Conservation (phyloP, 2,888 invertebrate genomes). For the Ganaspis brasiliensis region DNA sequence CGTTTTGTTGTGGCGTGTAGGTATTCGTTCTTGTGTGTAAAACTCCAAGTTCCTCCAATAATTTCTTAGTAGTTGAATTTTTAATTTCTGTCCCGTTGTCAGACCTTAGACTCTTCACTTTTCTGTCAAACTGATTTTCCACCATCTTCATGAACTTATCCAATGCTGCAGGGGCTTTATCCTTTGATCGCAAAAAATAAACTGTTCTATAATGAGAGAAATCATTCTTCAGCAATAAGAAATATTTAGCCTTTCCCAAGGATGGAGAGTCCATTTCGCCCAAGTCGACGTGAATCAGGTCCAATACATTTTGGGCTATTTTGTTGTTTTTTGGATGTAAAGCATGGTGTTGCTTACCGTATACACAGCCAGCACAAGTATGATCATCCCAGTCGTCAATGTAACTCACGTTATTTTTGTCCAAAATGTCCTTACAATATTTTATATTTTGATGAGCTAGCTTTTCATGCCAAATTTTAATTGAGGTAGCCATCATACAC, state of each 20-base stretch:
- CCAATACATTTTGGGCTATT: constrained; percentile 59
- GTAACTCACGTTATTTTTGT: constrained; percentile 58
- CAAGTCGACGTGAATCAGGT: constrained; percentile 66
- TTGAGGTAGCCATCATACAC: constrained; percentile 29
- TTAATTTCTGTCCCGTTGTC: constrained; percentile 70
- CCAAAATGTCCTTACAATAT: constrained; percentile 54
- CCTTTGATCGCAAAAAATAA: constrained; percentile 68
- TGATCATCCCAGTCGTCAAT: constrained; percentile 67
- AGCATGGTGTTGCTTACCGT: constrained; percentile 65
- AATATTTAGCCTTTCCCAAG: constrained; percentile 61
- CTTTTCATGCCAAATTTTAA: neutral
- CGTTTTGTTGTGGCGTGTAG: constrained; percentile 72
- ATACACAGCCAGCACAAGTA: constrained; percentile 63
- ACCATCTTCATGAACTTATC: constrained; percentile 63
- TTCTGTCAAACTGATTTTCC: constrained; percentile 68
- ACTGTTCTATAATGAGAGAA: constrained; percentile 65
- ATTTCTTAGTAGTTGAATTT: constrained; percentile 60
- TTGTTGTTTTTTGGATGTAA: constrained; percentile 47
- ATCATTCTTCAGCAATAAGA: constrained; percentile 65
- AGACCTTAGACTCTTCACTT: constrained; percentile 62
- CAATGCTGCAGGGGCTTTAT: constrained; percentile 62
- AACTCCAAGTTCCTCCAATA: constrained; percentile 66
- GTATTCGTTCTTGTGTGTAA: constrained; percentile 58
- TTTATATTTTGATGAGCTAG: constrained; percentile 40
- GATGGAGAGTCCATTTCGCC: constrained; percentile 59